These are phyloP conservation scores for Macrostomum lignano DNA, from an alignment of 1,140 invertebrate genomes.

Conservation along the genomic window DNA sequence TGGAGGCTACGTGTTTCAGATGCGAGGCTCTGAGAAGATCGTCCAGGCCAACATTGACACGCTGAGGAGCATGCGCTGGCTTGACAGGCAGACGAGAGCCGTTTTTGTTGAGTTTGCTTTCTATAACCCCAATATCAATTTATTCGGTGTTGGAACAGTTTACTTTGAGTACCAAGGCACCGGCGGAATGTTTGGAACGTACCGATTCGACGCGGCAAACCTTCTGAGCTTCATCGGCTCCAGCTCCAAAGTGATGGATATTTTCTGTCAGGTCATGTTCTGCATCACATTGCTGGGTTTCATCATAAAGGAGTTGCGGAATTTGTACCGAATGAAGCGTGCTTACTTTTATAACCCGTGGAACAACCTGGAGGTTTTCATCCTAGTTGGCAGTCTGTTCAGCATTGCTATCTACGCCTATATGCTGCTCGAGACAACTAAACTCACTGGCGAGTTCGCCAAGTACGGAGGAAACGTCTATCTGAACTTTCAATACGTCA, in stretches of 20 bases:
- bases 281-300: conserved; percentile 30
- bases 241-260: conserved; percentile 13
- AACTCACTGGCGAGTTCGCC: conserved; percentile 23
- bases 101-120: conserved; percentile 34
- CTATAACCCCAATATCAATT: conserved; percentile 31
- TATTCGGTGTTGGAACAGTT: conserved; percentile 30
- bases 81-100: conserved; percentile 32
- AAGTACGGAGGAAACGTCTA: conserved; percentile 29
- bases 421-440: conserved; percentile 16
- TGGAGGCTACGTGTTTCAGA: conserved; percentile 32
- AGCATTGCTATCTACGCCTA: conserved; percentile 26
- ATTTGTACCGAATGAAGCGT: conserved; percentile 11
- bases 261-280: conserved; percentile 15
- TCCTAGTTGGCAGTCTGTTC: conserved; percentile 22
- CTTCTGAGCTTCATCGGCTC: conserved; percentile 16
- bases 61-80: conserved; percentile 29
- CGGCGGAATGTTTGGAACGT: conserved; percentile 29
- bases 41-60: conserved; percentile 17
- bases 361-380: conserved; percentile 26
- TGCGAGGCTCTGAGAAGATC: conserved; percentile 23
- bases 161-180: conserved; percentile 30
- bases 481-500: conserved; percentile 30
- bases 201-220: conserved; percentile 29
- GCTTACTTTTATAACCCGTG: conserved; percentile 27
- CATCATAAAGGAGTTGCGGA: conserved; percentile 22